Percentiles rank a stretch among this genome's conserved stretches.
These are phyloP conservation scores for Drosophila orosa DNA, from an alignment of 1,140 invertebrate species.

Conservation along the genomic window DNA sequence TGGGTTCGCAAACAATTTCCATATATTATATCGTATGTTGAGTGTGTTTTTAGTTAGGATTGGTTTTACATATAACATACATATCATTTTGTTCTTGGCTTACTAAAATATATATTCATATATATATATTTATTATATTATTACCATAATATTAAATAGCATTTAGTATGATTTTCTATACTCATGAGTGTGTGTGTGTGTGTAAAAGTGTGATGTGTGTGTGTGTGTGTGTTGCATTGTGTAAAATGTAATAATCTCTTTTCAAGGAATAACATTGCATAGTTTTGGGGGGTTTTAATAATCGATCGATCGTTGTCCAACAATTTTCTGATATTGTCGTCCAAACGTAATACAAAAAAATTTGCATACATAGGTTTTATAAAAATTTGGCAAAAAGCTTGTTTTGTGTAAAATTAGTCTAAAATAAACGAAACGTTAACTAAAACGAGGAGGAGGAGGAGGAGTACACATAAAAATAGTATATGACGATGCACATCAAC, in stretches of 20 bases:
- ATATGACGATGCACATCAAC: slow-evolving; percentile 44
- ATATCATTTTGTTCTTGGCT: slow-evolving; percentile 71
- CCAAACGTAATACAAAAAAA: slow-evolving; percentile 74
- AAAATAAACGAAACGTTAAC: slow-evolving; percentile 65
- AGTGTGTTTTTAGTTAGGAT: slow-evolving; percentile 67
- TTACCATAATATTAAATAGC: slow-evolving; percentile 65
- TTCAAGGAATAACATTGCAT: slow-evolving; percentile 83
- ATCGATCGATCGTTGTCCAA: slow-evolving; percentile 58
- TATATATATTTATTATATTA: slow-evolving; percentile 49
- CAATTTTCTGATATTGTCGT: slow-evolving; percentile 58
- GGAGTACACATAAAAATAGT: slow-evolving; percentile 38
- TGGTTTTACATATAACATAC: slow-evolving; percentile 60
- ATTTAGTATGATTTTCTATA: slow-evolving; percentile 64
- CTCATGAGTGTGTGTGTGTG: slow-evolving; percentile 45
- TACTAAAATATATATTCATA: slow-evolving; percentile 74
- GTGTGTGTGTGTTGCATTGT: slow-evolving; percentile 26
- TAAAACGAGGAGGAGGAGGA: slow-evolving; percentile 29
- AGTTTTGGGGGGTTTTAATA: slow-evolving; percentile 48
- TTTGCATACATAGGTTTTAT: slow-evolving; percentile 42
- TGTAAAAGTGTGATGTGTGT: slow-evolving; percentile 41
- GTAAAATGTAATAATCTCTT: slow-evolving; percentile 79
- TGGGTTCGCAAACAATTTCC: slow-evolving; percentile 61
- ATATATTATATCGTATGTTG: slow-evolving; percentile 51
- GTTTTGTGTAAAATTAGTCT: slow-evolving; percentile 73
- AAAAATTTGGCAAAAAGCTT: slow-evolving; percentile 81